Evolutionary conservation across 2,113 vertebrate genomes (phyloP).

Genomic region (Nematolebias whitei): DNA sequence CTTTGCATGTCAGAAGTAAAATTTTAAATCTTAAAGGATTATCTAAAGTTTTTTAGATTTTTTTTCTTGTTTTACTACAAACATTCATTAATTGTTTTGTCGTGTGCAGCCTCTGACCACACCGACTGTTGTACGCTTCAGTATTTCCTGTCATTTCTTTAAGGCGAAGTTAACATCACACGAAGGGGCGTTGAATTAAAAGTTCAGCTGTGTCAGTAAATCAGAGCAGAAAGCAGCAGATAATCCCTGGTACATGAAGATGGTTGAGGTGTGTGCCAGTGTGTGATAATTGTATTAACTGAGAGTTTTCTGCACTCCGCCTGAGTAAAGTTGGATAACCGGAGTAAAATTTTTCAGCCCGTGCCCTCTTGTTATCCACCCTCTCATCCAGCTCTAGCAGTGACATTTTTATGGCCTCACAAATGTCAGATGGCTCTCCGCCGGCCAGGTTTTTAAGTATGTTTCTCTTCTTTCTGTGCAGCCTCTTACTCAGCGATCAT

Average conservation of each 20-base stretch:
- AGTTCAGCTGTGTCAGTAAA: too few species aligned
- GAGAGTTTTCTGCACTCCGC: neutral
- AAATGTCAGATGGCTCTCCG: slow-evolving; percentile 39
- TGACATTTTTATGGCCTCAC: slow-evolving; percentile 23
- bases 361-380: slow-evolving; percentile 16
- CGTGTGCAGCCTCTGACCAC: too few species aligned
- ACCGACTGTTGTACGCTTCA: too few species aligned
- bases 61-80: too few species aligned
- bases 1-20: too few species aligned
- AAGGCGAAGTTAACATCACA: too few species aligned
- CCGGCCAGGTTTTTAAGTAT: slow-evolving; percentile 12
- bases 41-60: too few species aligned
- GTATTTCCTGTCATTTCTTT: too few species aligned
- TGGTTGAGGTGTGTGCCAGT: neutral
- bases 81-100: too few species aligned
- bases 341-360: slow-evolving; percentile 12
- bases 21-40: too few species aligned
- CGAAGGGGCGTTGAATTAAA: too few species aligned
- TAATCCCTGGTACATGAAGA: neutral
- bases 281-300: slow-evolving; percentile 2
- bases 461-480: slow-evolving; percentile 13
- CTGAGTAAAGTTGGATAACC: slow-evolving; percentile 19
- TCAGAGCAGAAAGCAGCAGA: neutral
- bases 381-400: slow-evolving; percentile 18
- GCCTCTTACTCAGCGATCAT: slow-evolving; percentile 8